Base-by-base conservation (phyloP, 2,113 vertebrate species). In the Scomber japonicus region DNA sequence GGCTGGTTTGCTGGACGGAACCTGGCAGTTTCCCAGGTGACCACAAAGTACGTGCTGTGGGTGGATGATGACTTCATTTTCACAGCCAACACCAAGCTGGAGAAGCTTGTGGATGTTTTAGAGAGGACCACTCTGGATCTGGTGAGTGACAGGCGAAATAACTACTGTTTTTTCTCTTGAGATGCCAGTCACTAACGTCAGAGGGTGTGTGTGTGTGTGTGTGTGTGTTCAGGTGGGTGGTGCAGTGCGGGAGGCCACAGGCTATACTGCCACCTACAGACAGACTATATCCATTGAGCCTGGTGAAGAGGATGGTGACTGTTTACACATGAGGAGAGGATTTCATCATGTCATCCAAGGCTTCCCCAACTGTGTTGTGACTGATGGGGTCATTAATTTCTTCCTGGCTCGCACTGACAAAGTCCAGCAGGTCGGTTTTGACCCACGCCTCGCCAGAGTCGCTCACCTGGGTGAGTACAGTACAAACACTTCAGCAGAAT, bases 1-100 rank as follows among this genome's bases (percentile, higher is more conserved):
- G 97, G 97, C 44, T 98, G 97, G 97, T 98, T 98, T 75, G 97
- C 97, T 1, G 97, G 97, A 56, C 91, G 97, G 72, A 98, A 97
- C 88, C 92, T 98, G 71, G 97, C 97, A 0, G 91, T 97, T 45
- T 98, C 97, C 31, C 97, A 98, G 85, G 97, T 97, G 60, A 95
- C 96, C 85, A 98, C 96, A 4, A 98, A 98, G 83, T 97, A 98
- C 11, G 89, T 98, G 31, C 91, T 98, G 73, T 98, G 97, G 97
- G 97, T 97, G 75, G 97, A 98, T 9, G 97, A 98, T 21, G 97
- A 98, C 84, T 98, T 97, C 50, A 87, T 97, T 83, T 98, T 98
- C 93, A 96, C 96, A 0, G 86, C 93, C 55, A 95, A 94, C 75
- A 98, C 97, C 56, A 95, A 95, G 80, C 87, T 98, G 83, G 97